Conservation (phyloP, 2,113 vertebrate genomes). For the Anolis sagrei region DNA sequence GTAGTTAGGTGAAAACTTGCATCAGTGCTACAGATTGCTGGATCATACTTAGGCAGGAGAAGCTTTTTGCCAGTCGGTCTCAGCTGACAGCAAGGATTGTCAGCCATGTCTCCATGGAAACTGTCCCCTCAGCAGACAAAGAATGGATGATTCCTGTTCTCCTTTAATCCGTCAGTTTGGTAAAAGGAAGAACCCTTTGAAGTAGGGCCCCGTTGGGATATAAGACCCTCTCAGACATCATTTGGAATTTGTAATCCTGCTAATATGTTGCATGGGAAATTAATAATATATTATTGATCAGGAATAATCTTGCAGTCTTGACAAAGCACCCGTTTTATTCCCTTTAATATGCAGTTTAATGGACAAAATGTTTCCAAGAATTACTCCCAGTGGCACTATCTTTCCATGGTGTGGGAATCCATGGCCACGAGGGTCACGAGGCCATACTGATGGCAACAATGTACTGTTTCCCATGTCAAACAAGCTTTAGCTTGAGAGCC, state of each 20-base stretch:
- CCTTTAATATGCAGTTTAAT: neutral
- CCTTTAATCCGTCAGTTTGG: conserved; percentile 7
- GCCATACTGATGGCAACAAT: no score
- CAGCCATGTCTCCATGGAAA: conserved; percentile 29
- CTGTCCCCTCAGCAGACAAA: conserved; percentile 16
- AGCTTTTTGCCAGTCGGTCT: conserved; percentile 7
- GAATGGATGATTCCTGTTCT: conserved; percentile 10
- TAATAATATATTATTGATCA: neutral
- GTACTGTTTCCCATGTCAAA: no score
- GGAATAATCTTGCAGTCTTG: neutral
- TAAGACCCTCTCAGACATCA: neutral
- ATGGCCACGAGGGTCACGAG: no score
- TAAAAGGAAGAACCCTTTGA: conserved; percentile 12
- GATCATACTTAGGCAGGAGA: conserved; percentile 9
- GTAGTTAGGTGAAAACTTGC: conserved; percentile 2
- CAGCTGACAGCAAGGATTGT: conserved; percentile 1
- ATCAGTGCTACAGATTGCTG: conserved; percentile 8
- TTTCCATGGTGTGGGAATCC: no score
- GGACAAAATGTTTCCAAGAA: neutral
- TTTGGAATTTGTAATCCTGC: neutral
- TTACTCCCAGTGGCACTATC: neutral
- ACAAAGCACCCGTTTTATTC: neutral
- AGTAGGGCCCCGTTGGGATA: neutral
- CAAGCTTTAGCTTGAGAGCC: no score
- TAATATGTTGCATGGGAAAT: neutral